A percentile compares a stretch with the other conserved stretches of the same genome.
These are phyloP conservation scores for Tachypleus tridentatus DNA, from an alignment of 1,140 invertebrate species.

Conservation along the genomic window DNA sequence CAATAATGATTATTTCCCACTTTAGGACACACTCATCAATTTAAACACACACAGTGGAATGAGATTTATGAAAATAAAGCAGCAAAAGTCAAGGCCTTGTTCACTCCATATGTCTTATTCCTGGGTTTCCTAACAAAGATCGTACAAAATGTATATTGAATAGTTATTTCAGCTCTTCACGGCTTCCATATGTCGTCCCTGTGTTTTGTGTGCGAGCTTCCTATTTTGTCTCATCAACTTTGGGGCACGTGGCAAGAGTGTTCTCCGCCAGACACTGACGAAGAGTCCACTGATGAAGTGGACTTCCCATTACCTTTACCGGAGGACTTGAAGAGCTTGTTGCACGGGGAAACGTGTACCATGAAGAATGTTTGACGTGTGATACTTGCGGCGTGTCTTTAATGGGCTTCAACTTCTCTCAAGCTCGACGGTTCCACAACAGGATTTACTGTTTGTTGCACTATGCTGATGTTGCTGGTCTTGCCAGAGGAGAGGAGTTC, in stretches of 20 bases:
- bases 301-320: neutral
- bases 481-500: constrained; percentile 71
- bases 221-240: constrained; percentile 73
- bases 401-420: constrained; percentile 75
- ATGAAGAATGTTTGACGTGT: constrained; percentile 89
- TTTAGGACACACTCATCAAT: too few relatives aligned
- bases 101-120: too few relatives aligned
- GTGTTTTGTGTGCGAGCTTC: constrained; percentile 89
- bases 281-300: neutral
- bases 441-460: constrained; percentile 80
- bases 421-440: constrained; percentile 60
- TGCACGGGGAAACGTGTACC: constrained; percentile 43
- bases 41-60: too few relatives aligned
- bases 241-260: constrained; percentile 18
- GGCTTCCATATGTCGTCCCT: constrained; percentile 34
- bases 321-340: constrained; percentile 1
- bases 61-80: too few relatives aligned
- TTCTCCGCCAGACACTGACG: constrained; percentile 5
- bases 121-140: too few relatives aligned
- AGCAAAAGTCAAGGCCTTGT: too few relatives aligned
- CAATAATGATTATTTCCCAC: too few relatives aligned
- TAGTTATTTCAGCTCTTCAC: too few relatives aligned
- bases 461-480: constrained; percentile 84
- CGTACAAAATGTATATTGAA: too few relatives aligned
- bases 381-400: constrained; percentile 85